phyloP scores from a whole-genome alignment of 2,888 invertebrate species.

The Pecten maximus region DNA sequence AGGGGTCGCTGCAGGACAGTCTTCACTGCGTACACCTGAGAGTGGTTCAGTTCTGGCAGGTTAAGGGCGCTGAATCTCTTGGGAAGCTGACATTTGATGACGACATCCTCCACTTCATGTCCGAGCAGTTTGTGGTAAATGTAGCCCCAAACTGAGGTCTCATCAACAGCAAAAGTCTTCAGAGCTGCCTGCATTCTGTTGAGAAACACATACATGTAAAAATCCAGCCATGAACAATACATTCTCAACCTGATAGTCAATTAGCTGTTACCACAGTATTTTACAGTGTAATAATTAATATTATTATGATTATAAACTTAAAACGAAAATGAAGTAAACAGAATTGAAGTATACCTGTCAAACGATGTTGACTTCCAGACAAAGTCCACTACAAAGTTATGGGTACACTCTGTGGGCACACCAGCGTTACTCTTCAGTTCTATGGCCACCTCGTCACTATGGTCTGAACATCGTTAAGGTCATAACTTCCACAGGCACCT shows the following conservation, averaged over 20 bases:
- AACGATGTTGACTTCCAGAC: slow-evolving; percentile 99
- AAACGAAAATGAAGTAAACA: background rate
- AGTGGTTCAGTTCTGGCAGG: slow-evolving; percentile 97
- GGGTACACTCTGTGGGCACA: slow-evolving; percentile 95
- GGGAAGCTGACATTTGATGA: slow-evolving; percentile 95
- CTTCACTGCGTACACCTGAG: slow-evolving; percentile 98
- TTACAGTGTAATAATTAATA: background rate
- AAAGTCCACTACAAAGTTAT: slow-evolving; percentile 98
- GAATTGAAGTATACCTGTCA: slow-evolving; percentile 88
- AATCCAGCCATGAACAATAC: background rate
- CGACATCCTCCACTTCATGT: slow-evolving; percentile 90
- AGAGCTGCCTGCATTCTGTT: slow-evolving; percentile 96
- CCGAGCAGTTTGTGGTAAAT: slow-evolving; percentile 98
- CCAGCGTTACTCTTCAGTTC: slow-evolving; percentile 96
- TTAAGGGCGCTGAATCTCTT: slow-evolving; percentile 99
- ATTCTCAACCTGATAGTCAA: too few species aligned
- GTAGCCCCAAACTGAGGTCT: slow-evolving; percentile 97
- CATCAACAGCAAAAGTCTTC: slow-evolving; percentile 97
- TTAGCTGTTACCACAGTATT: too few species aligned
- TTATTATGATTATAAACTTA: background rate
- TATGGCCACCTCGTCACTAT: slow-evolving; percentile 98
- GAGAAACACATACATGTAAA: too few species aligned
- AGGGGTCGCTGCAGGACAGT: slow-evolving; percentile 97
- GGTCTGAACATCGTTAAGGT: slow-evolving; percentile 84
- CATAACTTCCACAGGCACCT: background rate